These are phyloP conservation scores for Apamea sordens DNA, from an alignment of 2,888 invertebrate species.

Conservation along the genomic window DNA sequence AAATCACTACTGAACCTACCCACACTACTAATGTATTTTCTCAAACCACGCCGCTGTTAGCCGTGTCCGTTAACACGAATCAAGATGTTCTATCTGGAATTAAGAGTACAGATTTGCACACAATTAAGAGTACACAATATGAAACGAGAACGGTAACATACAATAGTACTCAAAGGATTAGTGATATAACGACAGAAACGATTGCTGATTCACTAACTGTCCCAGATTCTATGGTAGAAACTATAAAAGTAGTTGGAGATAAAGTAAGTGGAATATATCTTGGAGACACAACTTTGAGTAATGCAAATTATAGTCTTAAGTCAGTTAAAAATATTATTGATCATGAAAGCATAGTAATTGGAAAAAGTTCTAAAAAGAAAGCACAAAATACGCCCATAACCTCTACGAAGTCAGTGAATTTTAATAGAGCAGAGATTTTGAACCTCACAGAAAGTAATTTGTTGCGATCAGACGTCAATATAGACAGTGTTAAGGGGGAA, in stretches of 20 bases:
- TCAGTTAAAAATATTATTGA: slow-evolving; percentile 26
- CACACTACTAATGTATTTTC: not conserved
- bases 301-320: slow-evolving; percentile 1
- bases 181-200: slow-evolving; percentile 25
- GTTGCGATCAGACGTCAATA: slow-evolving; percentile 17
- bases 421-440: slow-evolving; percentile 25
- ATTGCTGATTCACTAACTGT: slow-evolving; percentile 12
- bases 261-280: slow-evolving; percentile 13
- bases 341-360: slow-evolving; percentile 25
- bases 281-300: slow-evolving; percentile 1
- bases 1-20: not conserved
- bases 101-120: slow-evolving; percentile 3
- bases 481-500: slow-evolving; percentile 12
- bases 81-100: not conserved
- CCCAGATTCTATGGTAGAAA: slow-evolving; percentile 43
- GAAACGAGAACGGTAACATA: not conserved
- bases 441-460: slow-evolving; percentile 26
- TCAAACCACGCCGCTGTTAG: not conserved
- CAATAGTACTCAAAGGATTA: not conserved
- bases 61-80: not conserved
- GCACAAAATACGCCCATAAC: not conserved
- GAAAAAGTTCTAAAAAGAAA: slow-evolving; percentile 5
- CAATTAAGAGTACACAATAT: not conserved
- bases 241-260: slow-evolving; percentile 19
- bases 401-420: not conserved